Base-by-base conservation (phyloP, 2,113 vertebrate genomes). In the Lichenostomus cassidix region DNA sequence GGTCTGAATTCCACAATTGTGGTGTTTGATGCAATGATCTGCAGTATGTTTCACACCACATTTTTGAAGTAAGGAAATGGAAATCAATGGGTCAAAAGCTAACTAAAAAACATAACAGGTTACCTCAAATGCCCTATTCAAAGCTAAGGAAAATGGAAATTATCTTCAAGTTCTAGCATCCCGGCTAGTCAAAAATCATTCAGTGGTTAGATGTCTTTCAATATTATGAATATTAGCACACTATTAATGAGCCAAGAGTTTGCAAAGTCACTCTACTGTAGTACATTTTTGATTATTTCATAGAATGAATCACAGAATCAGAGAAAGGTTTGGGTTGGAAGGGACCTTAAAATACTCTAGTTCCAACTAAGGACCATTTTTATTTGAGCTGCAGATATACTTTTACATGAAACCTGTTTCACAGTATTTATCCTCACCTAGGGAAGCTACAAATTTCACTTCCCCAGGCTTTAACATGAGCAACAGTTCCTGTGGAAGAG, bases 111-210 rank as follows among this genome's bases (percentile, higher is more conserved):
- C 59, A 3, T 68, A 95, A 84, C 28, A 56, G n/a, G 29, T 77
- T 92, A 70, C 83, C 71, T 91, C 78, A 90, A 88, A 94, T 70
- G 19, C 29, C 73, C 59, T 94, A 29, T 46, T 87, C 53, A 60
- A 83, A 94, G 63, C 46, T 63, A 89, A 80, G 23, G 23, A 33
- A 92, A 95, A 21, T 28, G 23, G 64, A 95, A 87, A 42, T 55
- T 62, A 68, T 77, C 81, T 82, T 84, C 44, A 83, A 80, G 90
- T 92, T 83, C 39, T 63, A 87, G 42, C 21, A 65, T 52, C 50
- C 68, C 78, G 59, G 59, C 28, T 85, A 93, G 33, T 83, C 37
- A 87, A 97, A 92, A 94, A 79, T 84, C n/a, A 79, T 92, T 91
- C 62, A 67, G 14, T 46, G 56, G 83, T 76, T 83, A 37, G 76